These are phyloP conservation scores for Cephus sareptanus DNA, from an alignment of 2,888 invertebrate genomes.

Conservation along the genomic window DNA sequence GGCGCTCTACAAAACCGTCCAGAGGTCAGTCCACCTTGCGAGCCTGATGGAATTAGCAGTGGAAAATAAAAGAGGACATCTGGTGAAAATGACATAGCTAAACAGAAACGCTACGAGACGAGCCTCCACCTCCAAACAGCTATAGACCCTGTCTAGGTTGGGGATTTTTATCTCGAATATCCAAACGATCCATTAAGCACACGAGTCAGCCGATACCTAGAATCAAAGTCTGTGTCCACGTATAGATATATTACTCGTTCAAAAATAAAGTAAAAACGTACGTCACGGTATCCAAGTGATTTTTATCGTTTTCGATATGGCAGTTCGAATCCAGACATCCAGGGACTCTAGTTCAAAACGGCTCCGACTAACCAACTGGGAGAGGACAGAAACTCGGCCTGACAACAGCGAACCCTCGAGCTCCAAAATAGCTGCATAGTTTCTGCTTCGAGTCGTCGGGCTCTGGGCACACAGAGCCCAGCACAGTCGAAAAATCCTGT, in stretches of 20 bases:
- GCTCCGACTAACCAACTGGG: not conserved
- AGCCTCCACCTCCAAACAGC: not conserved
- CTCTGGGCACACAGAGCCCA: not conserved
- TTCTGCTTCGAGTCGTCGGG: not conserved
- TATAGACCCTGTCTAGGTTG: not conserved
- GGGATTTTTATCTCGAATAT: not conserved
- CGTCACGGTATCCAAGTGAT: not conserved
- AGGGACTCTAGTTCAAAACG: not conserved
- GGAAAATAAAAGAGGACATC: not conserved
- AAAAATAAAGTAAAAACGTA: not conserved
- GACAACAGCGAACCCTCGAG: slow-evolving; percentile 41
- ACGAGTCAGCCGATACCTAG: not conserved
- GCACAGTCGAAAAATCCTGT: not conserved
- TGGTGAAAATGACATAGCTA: slow-evolving; percentile 1
- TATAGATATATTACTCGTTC: not conserved
- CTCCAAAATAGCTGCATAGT: slow-evolving; percentile 28
- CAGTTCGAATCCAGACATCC: not conserved
- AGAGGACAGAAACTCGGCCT: slow-evolving; percentile 24
- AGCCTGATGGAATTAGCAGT: slow-evolving; percentile 3
- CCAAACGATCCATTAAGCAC: not conserved
- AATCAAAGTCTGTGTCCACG: not conserved
- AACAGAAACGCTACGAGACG: not conserved
- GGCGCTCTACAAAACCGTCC: not conserved
- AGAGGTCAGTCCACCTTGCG: slow-evolving; percentile 4
- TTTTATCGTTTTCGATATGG: not conserved